Percentiles rank a stretch among this genome's conserved stretches.
These are phyloP conservation scores for Stercorarius parasiticus DNA, from an alignment of 2,113 vertebrate species.

Conservation along the genomic window DNA sequence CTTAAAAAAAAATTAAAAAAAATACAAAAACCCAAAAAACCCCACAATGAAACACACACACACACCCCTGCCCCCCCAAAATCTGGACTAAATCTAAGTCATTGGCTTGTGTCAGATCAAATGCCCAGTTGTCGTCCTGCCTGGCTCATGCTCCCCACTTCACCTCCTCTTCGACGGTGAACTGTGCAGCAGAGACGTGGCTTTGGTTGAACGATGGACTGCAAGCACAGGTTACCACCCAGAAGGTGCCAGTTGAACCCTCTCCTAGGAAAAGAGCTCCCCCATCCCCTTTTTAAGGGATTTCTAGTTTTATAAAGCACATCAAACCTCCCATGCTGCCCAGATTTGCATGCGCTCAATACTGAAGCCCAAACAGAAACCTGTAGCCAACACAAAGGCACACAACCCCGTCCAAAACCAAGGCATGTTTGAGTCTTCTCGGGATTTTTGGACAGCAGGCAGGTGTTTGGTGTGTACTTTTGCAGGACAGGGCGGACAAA, in stretches of 20 bases:
- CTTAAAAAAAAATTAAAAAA: background rate
- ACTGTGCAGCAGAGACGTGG: background rate
- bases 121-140: background rate
- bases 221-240: background rate
- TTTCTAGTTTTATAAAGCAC: background rate
- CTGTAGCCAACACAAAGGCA: background rate
- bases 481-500: background rate
- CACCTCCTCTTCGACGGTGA: background rate
- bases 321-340: background rate
- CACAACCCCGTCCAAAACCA: background rate
- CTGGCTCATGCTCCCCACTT: background rate
- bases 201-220: background rate
- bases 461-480: background rate
- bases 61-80: too few species aligned
- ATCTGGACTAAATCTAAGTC: background rate
- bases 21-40: background rate
- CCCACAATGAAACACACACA: too few species aligned
- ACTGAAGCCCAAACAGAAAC: background rate
- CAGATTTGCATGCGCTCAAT: background rate
- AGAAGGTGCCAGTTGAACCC: rapidly evolving
- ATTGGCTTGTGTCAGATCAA: background rate
- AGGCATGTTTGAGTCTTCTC: rapidly evolving
- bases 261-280: background rate
- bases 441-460: background rate
- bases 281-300: background rate